Conservation (phyloP, 2,888 invertebrate genomes). For the Lycocerus yunnanus region DNA sequence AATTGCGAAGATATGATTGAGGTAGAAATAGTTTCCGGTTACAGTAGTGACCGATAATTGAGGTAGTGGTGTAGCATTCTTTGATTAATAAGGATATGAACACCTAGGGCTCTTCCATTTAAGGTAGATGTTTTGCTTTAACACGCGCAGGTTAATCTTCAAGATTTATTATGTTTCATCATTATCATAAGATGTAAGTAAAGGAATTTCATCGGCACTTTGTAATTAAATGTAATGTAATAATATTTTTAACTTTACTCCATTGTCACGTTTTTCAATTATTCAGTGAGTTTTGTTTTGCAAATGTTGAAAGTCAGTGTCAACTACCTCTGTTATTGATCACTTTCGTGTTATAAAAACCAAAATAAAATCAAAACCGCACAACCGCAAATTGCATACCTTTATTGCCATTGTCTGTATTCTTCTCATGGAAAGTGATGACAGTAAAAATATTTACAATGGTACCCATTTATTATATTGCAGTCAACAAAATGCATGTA, state of each 20-base stretch:
- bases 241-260: not conserved
- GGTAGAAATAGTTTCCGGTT: conserved; percentile 13
- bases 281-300: not conserved
- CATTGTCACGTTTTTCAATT: not conserved
- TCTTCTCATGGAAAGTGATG: not conserved
- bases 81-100: conserved; percentile 6
- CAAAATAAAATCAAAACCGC: not conserved
- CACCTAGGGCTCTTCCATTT: conserved; percentile 10
- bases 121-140: not conserved
- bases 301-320: not conserved
- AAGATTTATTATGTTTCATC: conserved; percentile 12
- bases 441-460: not conserved
- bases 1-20: conserved; percentile 8
- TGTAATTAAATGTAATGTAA: conserved; percentile 13
- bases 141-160: conserved; percentile 14
- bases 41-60: conserved; percentile 16
- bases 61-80: conserved; percentile 9
- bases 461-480: too few relatives aligned
- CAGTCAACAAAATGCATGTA: too few relatives aligned
- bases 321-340: not conserved
- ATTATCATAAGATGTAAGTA: conserved; percentile 5
- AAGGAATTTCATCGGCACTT: conserved; percentile 12
- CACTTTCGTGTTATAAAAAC: not conserved
- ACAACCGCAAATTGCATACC: not conserved
- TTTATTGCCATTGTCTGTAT: not conserved